Base-by-base conservation (phyloP, 1,140 invertebrate genomes). In the Platyura marginata region DNA sequence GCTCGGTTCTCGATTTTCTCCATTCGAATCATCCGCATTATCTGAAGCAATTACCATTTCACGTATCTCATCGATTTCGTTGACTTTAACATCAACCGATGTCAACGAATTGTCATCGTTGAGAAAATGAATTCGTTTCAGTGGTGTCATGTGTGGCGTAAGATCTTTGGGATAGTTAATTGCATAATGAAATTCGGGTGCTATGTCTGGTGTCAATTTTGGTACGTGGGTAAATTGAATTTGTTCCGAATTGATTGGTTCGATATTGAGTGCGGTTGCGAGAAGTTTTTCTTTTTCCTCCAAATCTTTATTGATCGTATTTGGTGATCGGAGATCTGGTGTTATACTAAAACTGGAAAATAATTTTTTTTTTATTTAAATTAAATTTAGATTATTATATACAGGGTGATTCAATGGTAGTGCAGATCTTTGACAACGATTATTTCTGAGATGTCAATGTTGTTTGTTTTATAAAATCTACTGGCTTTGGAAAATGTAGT, bases 191-290 rank as follows among this genome's bases (percentile, higher is more conserved):
- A 37, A 37, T 15, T 15, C 35, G 5, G 35, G 35, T 37, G 18
- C n/a, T 15, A 19, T 6, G 15, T 29, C 35, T 37, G 35, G 13
- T 10, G 13, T 37, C 16, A 37, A 15, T 37, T 37, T 35, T 4
- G 45, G 51, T 0, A 48, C 5, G 40, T 51, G 1, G 22, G 46
- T 15, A 48, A 43, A 32, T 48, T 41, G 9, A 51, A 47, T 46
- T 29, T 29, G 6, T 29, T 29, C 25, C 6, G 6, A 29, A 13
- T 13, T 29, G 6, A 29, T 13, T 16, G 55, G 55, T 1, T 57
- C 53, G 19, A 59, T 19, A 11, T 56, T 45, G 19, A 59, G 18
- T 44, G 55, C 53, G 4, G 35, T 54, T 1, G 56, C 51, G 21
- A 59, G 42, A 0, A 44, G 42, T 45, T 49, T 56, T 3, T 49